Conservation (phyloP, 2,113 vertebrate genomes). For the Sapayoa aenigma region DNA sequence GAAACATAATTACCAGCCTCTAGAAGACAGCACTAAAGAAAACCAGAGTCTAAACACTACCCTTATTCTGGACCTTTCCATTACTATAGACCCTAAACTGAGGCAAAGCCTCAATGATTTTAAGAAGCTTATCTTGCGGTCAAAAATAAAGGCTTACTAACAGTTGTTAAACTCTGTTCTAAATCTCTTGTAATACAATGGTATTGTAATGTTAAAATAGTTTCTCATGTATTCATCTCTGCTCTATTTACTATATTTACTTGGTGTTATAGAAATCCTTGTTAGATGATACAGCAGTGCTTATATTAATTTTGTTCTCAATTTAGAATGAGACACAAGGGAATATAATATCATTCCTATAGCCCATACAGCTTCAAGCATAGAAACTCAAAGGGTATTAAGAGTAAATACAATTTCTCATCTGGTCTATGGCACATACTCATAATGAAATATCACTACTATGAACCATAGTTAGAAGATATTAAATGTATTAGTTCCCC, state of each 20-base stretch:
- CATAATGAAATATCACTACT: not conserved
- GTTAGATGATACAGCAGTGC: not conserved
- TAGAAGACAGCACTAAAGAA: not conserved
- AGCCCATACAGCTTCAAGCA: not conserved
- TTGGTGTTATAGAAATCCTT: not conserved
- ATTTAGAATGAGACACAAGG: not conserved
- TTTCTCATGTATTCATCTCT: not conserved
- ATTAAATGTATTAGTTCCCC: not conserved
- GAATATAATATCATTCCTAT: not conserved
- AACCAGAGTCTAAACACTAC: not conserved
- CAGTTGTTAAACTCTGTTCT: constrained; percentile 14
- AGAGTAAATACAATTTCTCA: not conserved
- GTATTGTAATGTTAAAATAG: not conserved
- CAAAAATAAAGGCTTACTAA: constrained; percentile 41
- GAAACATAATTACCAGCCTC: not conserved
- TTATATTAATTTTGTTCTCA: not conserved
- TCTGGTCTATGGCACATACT: not conserved
- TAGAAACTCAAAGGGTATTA: not conserved
- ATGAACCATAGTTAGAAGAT: not conserved
- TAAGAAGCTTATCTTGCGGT: constrained; percentile 11
- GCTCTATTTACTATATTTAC: not conserved
- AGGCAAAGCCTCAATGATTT: not conserved
- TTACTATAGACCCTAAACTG: not conserved
- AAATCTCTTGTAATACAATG: not conserved
- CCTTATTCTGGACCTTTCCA: not conserved